Percentiles rank a stretch among this genome's conserved stretches.
phyloP scores from a whole-genome alignment of 35 echinoderm and acorn worm genomes.

The Lytechinus variegatus region DNA sequence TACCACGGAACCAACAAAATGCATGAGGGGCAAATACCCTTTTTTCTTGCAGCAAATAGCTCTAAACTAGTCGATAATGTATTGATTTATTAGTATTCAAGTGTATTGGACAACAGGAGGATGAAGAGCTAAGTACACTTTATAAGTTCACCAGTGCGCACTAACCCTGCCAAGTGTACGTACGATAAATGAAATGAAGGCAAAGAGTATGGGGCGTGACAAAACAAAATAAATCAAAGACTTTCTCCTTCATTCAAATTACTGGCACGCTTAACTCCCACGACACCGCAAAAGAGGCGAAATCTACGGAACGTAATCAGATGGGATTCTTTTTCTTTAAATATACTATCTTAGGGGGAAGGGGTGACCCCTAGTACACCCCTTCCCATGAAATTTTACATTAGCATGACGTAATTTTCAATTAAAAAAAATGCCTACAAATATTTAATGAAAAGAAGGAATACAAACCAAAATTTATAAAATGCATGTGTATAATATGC shows the following conservation, averaged over 20 bases:
- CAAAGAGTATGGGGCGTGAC: not conserved
- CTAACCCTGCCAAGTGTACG: not conserved
- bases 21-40: not conserved
- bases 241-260: slow-evolving; percentile 4
- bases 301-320: not conserved
- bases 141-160: not conserved
- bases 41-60: not conserved
- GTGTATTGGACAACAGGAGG: not conserved
- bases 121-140: slow-evolving; percentile 3
- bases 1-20: not conserved
- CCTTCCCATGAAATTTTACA: too few relatives aligned
- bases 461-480: too few relatives aligned
- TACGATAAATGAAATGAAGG: slow-evolving; percentile 12
- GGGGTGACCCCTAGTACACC: too few relatives aligned
- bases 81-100: slow-evolving; percentile 6
- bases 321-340: too few relatives aligned
- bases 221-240: slow-evolving; percentile 15
- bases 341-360: too few relatives aligned
- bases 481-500: too few relatives aligned
- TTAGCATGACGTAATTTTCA: too few relatives aligned
- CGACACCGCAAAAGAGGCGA: not conserved
- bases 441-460: too few relatives aligned
- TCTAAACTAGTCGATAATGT: not conserved
- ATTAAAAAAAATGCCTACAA: too few relatives aligned
- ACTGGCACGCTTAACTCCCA: not conserved